Base-by-base conservation (phyloP, 2,888 invertebrate genomes). In the Orthosia incerta region DNA sequence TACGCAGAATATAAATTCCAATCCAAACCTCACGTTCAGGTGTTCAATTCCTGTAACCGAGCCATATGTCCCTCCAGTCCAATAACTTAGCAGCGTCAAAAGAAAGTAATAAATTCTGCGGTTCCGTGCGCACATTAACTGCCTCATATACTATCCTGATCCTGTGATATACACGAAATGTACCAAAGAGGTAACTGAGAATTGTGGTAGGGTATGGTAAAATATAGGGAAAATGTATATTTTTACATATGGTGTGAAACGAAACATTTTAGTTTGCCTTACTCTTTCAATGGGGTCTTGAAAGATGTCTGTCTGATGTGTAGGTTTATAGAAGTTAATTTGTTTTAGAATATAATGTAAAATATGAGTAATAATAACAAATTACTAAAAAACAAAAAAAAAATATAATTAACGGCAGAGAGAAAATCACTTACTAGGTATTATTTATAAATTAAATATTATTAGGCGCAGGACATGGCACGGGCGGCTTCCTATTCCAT, bases 41-140 rank as follows among this genome's bases (percentile, higher is more conserved):
- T 63, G 51, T 55, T 63, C n/a, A 66, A 51, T 74, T 55, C 39
- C n/a, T 12, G 20, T 56, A 66, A 69, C 9, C 20, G 15, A 45
- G 18, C 59, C 80, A 53, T 56, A 62, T 55, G 26, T 50, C 23
- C 7, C 23, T 13, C n/a, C 23, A 31, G 13, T 12, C 67, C 50
- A 79, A 80, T 79, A 80, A 75, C 70, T 80, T 66, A 70, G 51
- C 16, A 26, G 31, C 59, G 64, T 80, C 66, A 80, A 79, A 66
- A 75, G 76, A 71, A 70, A 51, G 26, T 51, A 26, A 71, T 79
- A 80, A 80, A 79, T 79, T 66, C 50, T 23, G 16, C 7, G 5
- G 65, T 80, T 63, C 26, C 62, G 23, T 23, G 48, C 53, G 20
- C 53, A 45, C 62, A 65, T 70, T 75, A 70, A 39, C 53, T 59